Base-by-base conservation (phyloP, 2,888 invertebrate species). In the Acleris holmiana region DNA sequence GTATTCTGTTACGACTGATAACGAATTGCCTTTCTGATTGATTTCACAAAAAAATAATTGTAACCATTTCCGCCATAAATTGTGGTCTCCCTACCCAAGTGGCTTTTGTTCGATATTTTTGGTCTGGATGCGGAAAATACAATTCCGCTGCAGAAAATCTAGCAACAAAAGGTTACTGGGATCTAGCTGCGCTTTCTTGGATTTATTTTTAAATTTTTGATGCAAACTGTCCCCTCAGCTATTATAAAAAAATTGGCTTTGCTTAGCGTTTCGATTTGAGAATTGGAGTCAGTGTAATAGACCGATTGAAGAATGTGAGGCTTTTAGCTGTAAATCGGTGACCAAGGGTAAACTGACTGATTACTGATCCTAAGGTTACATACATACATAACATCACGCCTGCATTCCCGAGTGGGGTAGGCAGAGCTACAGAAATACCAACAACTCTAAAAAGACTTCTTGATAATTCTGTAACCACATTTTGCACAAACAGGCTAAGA, bases 91-190 rank as follows among this genome's bases (percentile, higher is more conserved):
- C 60, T 60, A 53, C 35, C 44, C 40, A 17, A 51, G 51, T 66
- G 56, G 55, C 61, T 25, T 56, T 53, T 57, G 56, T 56, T 51
- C 51, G 50, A 61, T 51, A 10, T 60, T 66, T 56, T 60, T 56
- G 46, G 66, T 55, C 66, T 49, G 25, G 15, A 48, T 50, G 54
- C 54, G 41, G 64, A 64, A 62, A 64, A 64, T 59, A 59, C 25
- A 49, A 59, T 53, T 54, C 41, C 21, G 40, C 59, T 41, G 53
- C 59, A 59, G 54, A 29, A 51, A 48, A 54, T 59, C 47, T 54
- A 41, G n/a, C 53, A 58, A 57, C 51, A 59, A 62, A 55, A 47
- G 19, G 21, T 35, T 44, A 48, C 47, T 58, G 23, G 35, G 48
- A 65, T 65, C 59, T 54, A 13, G 25, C 41, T 59, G 59, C 50